phyloP scores from a whole-genome alignment of 2,797 vertebrate species.

The Oreochromis grahami region DNA sequence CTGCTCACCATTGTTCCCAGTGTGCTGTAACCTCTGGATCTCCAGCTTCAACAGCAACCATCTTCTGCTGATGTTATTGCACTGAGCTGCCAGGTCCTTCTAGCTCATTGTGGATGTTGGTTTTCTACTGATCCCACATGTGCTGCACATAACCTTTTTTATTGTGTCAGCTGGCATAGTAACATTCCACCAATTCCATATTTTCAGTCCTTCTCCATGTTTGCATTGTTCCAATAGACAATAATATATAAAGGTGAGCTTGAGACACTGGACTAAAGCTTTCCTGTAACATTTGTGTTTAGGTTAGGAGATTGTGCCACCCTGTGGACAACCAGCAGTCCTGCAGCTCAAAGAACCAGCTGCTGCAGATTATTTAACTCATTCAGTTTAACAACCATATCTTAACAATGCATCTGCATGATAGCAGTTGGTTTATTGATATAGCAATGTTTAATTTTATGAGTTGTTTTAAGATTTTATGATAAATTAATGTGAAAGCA shows the following conservation, averaged over 20 bases:
- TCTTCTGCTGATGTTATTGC: background rate
- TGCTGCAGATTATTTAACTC: background rate
- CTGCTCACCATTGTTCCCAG: background rate
- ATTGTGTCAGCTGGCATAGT: background rate
- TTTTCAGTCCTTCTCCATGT: background rate
- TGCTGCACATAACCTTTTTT: background rate
- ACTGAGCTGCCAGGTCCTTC: accelerated
- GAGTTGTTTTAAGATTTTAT: background rate
- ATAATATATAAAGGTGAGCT: background rate
- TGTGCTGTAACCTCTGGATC: background rate
- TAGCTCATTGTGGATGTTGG: background rate
- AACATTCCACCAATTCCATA: background rate
- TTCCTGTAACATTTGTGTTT: background rate
- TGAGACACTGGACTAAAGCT: background rate
- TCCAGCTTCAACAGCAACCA: accelerated
- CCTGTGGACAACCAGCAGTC: background rate
- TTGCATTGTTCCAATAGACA: background rate
- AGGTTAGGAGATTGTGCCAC: background rate
- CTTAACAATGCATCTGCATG: background rate
- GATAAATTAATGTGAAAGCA: accelerated
- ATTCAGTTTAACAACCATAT: background rate
- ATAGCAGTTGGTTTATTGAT: background rate
- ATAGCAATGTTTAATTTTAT: background rate
- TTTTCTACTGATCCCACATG: background rate
- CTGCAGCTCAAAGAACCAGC: background rate